phyloP scores from a whole-genome alignment of 1,140 invertebrate genomes.

The Phymorhynchus buccinoides region DNA sequence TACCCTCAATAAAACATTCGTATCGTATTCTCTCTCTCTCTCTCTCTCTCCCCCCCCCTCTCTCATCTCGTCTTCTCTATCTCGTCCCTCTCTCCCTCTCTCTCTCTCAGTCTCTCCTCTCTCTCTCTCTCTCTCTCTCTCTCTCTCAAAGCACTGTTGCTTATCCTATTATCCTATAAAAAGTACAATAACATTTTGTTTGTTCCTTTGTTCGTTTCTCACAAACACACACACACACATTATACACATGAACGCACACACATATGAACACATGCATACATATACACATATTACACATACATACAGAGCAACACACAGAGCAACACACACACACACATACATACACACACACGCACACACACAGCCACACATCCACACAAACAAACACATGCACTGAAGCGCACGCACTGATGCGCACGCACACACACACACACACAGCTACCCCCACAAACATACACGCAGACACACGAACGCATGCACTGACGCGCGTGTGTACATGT shows the following conservation, averaged over 20 bases:
- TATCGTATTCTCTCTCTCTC: slow-evolving; percentile 15
- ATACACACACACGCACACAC: background rate
- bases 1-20: background rate
- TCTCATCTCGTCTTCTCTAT: too few species aligned
- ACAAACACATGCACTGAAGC: background rate
- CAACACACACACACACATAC: background rate
- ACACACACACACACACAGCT: background rate
- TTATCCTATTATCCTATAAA: background rate
- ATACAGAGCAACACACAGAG: background rate
- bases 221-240: too few species aligned
- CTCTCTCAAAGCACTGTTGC: too few species aligned
- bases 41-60: background rate
- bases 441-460: background rate
- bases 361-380: background rate
- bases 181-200: too few species aligned
- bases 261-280: too few species aligned
- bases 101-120: slow-evolving; percentile 1
- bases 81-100: background rate
- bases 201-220: too few species aligned
- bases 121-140: too few species aligned
- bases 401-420: background rate
- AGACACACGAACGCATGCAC: background rate
- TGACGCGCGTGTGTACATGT: too few species aligned
- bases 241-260: too few species aligned
- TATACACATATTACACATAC: too few species aligned